These are phyloP conservation scores for Zeugodacus cucurbitae DNA, from an alignment of 1,140 invertebrate species.

Conservation along the genomic window DNA sequence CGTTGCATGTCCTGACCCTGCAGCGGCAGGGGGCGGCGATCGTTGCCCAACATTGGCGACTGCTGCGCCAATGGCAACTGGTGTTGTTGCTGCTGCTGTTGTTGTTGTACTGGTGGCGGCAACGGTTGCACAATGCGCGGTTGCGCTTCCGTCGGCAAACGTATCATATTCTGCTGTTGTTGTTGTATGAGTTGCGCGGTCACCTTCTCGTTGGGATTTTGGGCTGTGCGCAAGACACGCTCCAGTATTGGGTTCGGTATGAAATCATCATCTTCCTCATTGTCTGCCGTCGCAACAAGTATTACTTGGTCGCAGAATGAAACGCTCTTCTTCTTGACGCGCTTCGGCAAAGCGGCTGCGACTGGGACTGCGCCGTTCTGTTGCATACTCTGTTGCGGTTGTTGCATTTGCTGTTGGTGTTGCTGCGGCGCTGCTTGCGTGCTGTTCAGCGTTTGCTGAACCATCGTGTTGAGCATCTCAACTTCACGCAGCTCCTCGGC, in stretches of 20 bases:
- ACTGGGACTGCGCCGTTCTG: conserved; percentile 43
- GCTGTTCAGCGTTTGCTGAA: conserved; percentile 66
- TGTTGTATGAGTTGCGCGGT: conserved; percentile 68
- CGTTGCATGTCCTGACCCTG: conserved; percentile 56
- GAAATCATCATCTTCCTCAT: conserved; percentile 89
- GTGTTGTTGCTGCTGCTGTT: conserved; percentile 39
- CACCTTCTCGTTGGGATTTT: conserved; percentile 67
- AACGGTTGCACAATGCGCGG: conserved; percentile 57
- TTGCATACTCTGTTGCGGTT: not conserved
- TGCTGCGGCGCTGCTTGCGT: not conserved
- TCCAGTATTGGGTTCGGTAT: conserved; percentile 92
- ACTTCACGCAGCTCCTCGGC: conserved; percentile 70
- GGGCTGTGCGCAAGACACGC: conserved; percentile 82
- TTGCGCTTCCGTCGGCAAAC: conserved; percentile 66
- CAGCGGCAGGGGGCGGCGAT: conserved; percentile 9
- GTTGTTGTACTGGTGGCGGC: conserved; percentile 41
- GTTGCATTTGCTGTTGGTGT: conserved; percentile 29
- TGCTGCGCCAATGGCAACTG: conserved; percentile 40
- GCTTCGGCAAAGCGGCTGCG: conserved; percentile 58
- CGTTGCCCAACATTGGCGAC: conserved; percentile 43
- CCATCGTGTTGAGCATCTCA: conserved; percentile 68
- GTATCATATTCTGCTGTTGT: conserved; percentile 70
- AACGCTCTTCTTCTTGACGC: conserved; percentile 90
- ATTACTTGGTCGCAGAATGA: conserved; percentile 95
- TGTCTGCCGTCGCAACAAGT: conserved; percentile 89